Conservation (phyloP, 2,888 invertebrate genomes). For the Anticlea derivata region DNA sequence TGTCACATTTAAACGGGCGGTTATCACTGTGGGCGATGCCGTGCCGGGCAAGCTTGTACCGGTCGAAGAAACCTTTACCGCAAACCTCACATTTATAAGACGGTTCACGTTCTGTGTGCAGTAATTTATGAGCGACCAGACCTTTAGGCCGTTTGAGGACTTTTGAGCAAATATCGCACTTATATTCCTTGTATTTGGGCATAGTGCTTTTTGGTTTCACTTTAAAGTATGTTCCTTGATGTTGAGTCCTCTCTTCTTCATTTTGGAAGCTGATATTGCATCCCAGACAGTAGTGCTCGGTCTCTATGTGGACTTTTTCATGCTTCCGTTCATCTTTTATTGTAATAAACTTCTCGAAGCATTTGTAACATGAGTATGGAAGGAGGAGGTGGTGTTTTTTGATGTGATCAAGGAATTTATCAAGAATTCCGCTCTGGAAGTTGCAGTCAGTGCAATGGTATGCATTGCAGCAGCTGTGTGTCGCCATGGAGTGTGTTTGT, state of each 20-base stretch:
- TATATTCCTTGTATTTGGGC: constrained; percentile 14
- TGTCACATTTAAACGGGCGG: constrained; percentile 7
- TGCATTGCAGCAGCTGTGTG: constrained; percentile 8
- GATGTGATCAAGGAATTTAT: constrained; percentile 10
- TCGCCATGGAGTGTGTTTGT: not conserved
- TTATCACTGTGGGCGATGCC: constrained; percentile 8
- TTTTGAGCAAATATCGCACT: constrained; percentile 14
- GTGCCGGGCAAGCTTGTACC: constrained; percentile 9
- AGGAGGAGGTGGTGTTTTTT: constrained; percentile 14
- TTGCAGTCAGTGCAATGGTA: constrained; percentile 11
- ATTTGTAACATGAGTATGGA: constrained; percentile 9
- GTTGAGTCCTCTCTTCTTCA: not conserved
- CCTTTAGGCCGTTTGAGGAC: constrained; percentile 10
- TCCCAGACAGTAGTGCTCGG: constrained; percentile 1
- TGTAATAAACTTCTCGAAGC: constrained; percentile 9
- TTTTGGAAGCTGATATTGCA: constrained; percentile 1
- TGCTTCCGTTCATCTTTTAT: constrained; percentile 9
- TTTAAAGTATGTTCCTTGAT: constrained; percentile 5
- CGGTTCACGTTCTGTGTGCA: constrained; percentile 1
- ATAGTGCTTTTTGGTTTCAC: constrained; percentile 3
- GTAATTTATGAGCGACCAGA: constrained; percentile 2
- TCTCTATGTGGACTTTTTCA: constrained; percentile 6
- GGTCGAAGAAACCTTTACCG: constrained; percentile 10
- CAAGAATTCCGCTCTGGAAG: constrained; percentile 6
- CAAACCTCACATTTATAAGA: constrained; percentile 11